These are phyloP conservation scores for Probaryconus sp. DNA, from an alignment of 1,140 invertebrate species.

Conservation along the genomic window DNA sequence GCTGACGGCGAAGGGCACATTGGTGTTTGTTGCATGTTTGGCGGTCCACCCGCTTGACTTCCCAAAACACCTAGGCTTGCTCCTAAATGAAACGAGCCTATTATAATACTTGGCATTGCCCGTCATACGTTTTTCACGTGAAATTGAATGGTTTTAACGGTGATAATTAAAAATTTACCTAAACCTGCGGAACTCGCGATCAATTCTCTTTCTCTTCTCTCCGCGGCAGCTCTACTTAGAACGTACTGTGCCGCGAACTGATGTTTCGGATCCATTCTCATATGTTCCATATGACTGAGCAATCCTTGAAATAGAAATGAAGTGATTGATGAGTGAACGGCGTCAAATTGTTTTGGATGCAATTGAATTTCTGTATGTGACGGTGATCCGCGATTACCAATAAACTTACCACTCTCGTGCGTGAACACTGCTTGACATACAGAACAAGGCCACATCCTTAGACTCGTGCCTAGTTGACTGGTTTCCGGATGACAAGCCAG, in stretches of 20 bases:
- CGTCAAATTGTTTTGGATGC: not conserved
- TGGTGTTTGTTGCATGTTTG: conserved; percentile 79
- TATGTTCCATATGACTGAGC: conserved; percentile 95
- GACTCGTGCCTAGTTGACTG: conserved; percentile 88
- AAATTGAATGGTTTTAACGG: too few relatives aligned
- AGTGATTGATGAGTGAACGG: conserved; percentile 24
- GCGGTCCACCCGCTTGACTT: conserved; percentile 79
- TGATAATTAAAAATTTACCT: too few relatives aligned
- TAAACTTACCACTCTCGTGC: conserved; percentile 91
- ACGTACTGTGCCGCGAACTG: conserved; percentile 97
- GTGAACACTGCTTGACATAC: conserved; percentile 96
- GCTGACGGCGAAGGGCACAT: conserved; percentile 88
- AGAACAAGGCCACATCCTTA: conserved; percentile 96
- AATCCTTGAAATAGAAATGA: conserved; percentile 81
- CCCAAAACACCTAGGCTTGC: conserved; percentile 80
- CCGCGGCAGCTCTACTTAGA: conserved; percentile 91
- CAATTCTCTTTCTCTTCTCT: conserved; percentile 90
- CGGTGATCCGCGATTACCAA: too few relatives aligned
- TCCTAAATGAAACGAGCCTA: conserved; percentile 64
- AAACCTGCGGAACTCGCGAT: conserved; percentile 82
- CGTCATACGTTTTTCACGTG: too few relatives aligned
- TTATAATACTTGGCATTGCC: too few relatives aligned
- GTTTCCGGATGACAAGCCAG: conserved; percentile 95
- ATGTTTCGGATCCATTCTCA: conserved; percentile 97
- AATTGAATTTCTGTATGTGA: conserved; percentile 15